Percentiles rank a stretch among this genome's conserved stretches.
Conservation (phyloP, 2,888 invertebrate genomes). For the Ptilodon capucinus region DNA sequence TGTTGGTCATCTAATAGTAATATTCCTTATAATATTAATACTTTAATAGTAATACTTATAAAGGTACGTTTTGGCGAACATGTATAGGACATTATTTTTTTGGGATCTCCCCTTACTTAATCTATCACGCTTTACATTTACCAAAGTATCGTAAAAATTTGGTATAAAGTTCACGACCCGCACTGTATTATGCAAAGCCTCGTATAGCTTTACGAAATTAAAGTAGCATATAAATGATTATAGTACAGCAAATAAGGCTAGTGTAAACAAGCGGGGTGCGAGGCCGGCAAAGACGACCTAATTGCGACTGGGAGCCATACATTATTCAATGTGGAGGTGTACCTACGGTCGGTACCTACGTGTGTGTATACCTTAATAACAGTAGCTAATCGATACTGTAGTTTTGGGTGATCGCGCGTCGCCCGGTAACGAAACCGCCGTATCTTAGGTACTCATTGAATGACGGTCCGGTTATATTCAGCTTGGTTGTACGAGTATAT, state of each 20-base stretch:
- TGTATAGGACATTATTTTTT: background rate
- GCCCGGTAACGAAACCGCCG: constrained; percentile 35
- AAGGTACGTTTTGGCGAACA: background rate
- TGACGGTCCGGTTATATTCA: constrained; percentile 1
- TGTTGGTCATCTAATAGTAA: too few relatives aligned
- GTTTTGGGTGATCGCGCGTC: constrained; percentile 36
- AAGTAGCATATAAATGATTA: constrained; percentile 7
- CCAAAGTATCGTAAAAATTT: too few relatives aligned
- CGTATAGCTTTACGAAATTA: background rate
- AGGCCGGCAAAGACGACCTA: constrained; percentile 50
- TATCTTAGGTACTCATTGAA: background rate
- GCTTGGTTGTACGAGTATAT: too few relatives aligned
- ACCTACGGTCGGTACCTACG: background rate
- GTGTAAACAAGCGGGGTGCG: constrained; percentile 17
- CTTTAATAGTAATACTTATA: too few relatives aligned
- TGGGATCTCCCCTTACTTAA: too few relatives aligned
- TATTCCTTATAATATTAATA: too few relatives aligned
- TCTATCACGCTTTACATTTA: too few relatives aligned
- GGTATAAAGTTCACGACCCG: too few relatives aligned
- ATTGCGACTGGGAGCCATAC: constrained; percentile 46
- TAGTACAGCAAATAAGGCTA: constrained; percentile 14
- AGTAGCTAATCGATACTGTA: constrained; percentile 45
- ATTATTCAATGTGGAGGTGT: constrained; percentile 48
- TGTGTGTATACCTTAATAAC: constrained; percentile 15
- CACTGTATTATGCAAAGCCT: background rate